Evolutionary conservation across 2,888 invertebrate genomes (phyloP), one percentile per base, ranked within the genome.

Genomic region (Cantharis lateralis): DNA sequence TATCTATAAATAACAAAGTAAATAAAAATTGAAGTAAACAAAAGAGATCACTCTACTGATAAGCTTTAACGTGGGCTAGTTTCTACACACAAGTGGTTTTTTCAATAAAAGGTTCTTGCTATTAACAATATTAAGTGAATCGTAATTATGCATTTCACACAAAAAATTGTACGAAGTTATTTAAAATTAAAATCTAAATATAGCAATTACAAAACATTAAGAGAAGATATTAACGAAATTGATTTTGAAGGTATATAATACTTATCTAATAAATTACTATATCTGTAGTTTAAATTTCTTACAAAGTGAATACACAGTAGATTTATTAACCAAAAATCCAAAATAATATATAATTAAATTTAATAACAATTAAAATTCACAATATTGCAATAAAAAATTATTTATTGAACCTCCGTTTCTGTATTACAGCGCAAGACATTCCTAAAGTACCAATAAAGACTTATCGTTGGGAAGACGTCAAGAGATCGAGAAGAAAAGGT

Each of bases 381-480:
- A 20, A 20, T 18, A 64, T 64, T 32, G 3, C 3, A 32, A 32
- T 13, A 32, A 32, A 13, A 32, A 2, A 32, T 2, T 3, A 13
- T 48, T 48, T 11, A n/a, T 48, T 48, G n/a, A 48, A n/a, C n/a
- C 1, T 48, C n/a, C 5, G 18, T 66, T 66, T 66, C 9, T 66
- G 11, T 66, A 10, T 66, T 86, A 62, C 83, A 87, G 87, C 83
- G 72, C 84, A 82, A 82, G 86, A 86, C 80, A 79, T 83, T 75
- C 94, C 95, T 82, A 92, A 92, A 81, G 90, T 93, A 83, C 95
- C 95, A 79, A 90, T 93, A 83, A 93, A 93, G 88, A 95, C 95
- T 72, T 95, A 95, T 88, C 91, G 92, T 89, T 95, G 95, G 95
- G 95, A 95, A 89, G 95, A 95, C 88, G 89, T 95, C 63, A 89